phyloP scores from a whole-genome alignment of 2,888 invertebrate genomes.

The Epinotia ramella region DNA sequence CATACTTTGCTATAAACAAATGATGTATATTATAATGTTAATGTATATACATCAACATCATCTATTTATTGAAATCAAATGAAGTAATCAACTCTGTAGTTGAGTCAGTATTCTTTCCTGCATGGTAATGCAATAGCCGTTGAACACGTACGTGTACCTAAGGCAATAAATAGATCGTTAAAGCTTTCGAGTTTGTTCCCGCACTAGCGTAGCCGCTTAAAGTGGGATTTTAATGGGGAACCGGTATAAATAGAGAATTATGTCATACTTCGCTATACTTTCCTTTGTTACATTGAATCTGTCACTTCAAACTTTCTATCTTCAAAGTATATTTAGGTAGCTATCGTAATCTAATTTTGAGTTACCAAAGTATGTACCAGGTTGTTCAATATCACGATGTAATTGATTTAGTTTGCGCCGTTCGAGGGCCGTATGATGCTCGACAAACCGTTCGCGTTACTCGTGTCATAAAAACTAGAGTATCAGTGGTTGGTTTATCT shows the following conservation, averaged over 20 bases:
- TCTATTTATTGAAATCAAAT: conserved; percentile 39
- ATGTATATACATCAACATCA: conserved; percentile 51
- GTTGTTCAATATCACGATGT: conserved; percentile 54
- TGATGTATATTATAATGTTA: conserved; percentile 51
- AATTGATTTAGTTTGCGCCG: conserved; percentile 34
- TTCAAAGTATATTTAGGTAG: conserved; percentile 59
- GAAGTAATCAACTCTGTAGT: conserved; percentile 52
- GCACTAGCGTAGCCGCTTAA: conserved; percentile 51
- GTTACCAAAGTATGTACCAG: conserved; percentile 79
- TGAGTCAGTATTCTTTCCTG: conserved; percentile 57
- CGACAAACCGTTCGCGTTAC: neutral
- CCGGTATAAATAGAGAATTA: conserved; percentile 48
- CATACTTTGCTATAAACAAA: conserved; percentile 58
- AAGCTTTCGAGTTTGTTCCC: conserved; percentile 47
- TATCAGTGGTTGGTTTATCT: neutral
- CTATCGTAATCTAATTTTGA: conserved; percentile 71
- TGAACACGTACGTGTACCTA: conserved; percentile 31
- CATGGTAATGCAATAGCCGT: conserved; percentile 48
- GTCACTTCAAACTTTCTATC: conserved; percentile 57
- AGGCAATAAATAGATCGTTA: conserved; percentile 48
- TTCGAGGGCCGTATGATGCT: conserved; percentile 12
- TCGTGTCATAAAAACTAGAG: neutral
- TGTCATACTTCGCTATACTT: conserved; percentile 58
- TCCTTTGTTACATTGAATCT: conserved; percentile 52
- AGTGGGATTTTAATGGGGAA: conserved; percentile 51